Conservation (phyloP, 2,888 invertebrate genomes). For the Luperina testacea region DNA sequence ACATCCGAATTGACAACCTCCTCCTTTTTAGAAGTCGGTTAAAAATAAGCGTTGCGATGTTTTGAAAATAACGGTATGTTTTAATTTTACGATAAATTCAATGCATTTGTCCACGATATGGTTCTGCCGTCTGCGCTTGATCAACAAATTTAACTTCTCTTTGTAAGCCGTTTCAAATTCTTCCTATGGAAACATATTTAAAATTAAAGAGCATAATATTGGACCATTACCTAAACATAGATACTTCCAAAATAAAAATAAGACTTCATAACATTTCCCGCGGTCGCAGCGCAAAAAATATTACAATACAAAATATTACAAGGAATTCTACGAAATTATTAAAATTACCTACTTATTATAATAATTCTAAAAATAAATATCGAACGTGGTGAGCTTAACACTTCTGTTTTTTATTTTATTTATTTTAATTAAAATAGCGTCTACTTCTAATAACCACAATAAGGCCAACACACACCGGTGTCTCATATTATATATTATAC, state of each 20-base stretch:
- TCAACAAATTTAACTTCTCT: not conserved
- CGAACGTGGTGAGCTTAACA: constrained; percentile 89
- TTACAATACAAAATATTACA: constrained; percentile 25
- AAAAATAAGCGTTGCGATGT: not conserved
- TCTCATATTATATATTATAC: constrained; percentile 37
- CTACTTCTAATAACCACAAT: constrained; percentile 69
- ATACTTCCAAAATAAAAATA: constrained; percentile 10
- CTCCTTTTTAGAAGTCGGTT: no score
- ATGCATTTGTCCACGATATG: not conserved
- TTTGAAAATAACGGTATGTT: constrained; percentile 10
- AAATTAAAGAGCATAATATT: not conserved
- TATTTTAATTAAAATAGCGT: constrained; percentile 49
- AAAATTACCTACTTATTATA: constrained; percentile 55
- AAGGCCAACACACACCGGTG: constrained; percentile 70
- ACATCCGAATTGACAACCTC: no score
- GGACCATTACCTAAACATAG: not conserved
- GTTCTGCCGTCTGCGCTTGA: not conserved
- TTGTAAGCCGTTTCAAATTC: not conserved
- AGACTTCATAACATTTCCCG: not conserved
- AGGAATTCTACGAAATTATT: constrained; percentile 41
- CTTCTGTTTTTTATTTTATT: constrained; percentile 61
- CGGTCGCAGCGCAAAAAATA: not conserved
- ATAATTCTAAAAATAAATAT: constrained; percentile 59
- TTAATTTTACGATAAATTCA: not conserved
- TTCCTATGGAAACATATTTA: not conserved